Evolutionary conservation across 2,113 vertebrate genomes (phyloP).

Genomic region (Lophochroa leadbeateri): DNA sequence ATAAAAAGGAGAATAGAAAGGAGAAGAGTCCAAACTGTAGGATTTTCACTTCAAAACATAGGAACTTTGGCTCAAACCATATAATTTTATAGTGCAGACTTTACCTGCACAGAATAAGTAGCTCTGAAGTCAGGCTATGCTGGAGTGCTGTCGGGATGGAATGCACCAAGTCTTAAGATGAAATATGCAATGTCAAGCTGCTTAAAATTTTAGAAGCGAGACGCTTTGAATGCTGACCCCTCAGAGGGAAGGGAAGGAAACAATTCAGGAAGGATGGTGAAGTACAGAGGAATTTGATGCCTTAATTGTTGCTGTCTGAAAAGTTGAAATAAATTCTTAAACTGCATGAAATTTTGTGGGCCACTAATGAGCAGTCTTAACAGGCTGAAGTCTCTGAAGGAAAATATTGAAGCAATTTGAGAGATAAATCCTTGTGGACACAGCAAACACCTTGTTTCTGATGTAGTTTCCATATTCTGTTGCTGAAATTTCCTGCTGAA

Average conservation of each 20-base stretch:
- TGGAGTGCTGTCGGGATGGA: slow-evolving; percentile 4
- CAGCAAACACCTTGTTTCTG: neutral
- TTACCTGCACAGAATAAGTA: neutral
- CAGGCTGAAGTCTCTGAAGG: neutral
- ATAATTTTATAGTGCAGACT: neutral
- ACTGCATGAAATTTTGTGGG: fast-evolving
- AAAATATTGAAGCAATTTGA: neutral
- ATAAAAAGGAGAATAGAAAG: neutral
- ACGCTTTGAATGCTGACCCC: neutral
- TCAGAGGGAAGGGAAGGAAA: neutral
- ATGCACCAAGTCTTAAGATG: neutral
- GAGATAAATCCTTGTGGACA: neutral
- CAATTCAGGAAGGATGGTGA: neutral
- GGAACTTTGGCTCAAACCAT: neutral
- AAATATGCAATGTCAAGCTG: slow-evolving; percentile 1
- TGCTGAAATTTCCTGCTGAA: neutral
- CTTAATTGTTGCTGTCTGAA: neutral
- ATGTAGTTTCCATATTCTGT: neutral
- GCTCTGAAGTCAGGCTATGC: neutral
- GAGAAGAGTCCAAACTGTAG: neutral
- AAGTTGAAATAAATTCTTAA: neutral
- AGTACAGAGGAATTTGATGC: neutral
- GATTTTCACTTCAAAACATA: neutral
- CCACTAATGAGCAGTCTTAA: neutral
- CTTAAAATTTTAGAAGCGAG: slow-evolving; percentile 55